Evolutionary conservation across 2,797 vertebrate species (phyloP).

Genomic region (Sebastes alutus): DNA sequence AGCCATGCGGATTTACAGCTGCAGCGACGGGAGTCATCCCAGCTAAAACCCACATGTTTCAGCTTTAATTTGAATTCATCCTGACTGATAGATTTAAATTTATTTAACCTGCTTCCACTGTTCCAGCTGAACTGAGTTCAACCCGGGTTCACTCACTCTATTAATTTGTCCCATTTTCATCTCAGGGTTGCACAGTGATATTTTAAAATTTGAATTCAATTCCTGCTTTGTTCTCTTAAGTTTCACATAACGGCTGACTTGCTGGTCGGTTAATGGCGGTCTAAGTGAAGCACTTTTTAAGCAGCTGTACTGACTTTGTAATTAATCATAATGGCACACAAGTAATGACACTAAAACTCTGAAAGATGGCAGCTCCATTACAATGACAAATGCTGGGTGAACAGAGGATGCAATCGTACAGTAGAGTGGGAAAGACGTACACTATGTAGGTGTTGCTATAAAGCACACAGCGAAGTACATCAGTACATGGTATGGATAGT

Average conservation of each 20-base stretch:
- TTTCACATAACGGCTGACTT: constrained; percentile 2
- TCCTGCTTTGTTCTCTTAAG: constrained; percentile 5
- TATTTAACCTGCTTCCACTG: constrained; percentile 41
- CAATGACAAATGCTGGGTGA: constrained; percentile 1
- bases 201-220: neutral
- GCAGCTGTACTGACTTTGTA: constrained; percentile 1
- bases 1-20: constrained; percentile 66
- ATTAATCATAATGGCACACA: constrained; percentile 20
- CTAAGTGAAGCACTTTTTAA: neutral
- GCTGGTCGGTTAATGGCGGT: neutral
- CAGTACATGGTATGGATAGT: neutral
- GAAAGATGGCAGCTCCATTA: constrained; percentile 21
- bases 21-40: constrained; percentile 27
- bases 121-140: neutral
- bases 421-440: neutral
- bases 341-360: neutral
- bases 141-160: neutral
- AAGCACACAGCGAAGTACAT: neutral
- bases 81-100: constrained; percentile 41
- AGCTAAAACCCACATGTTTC: constrained; percentile 51
- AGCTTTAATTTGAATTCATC: constrained; percentile 53
- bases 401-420: neutral
- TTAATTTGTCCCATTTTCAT: constrained; percentile 1
- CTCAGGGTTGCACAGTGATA: neutral
- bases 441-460: neutral